Evolutionary conservation across 2,113 vertebrate genomes (phyloP), one percentile per base, ranked within the genome.

Genomic region (Toxostoma redivivum): DNA sequence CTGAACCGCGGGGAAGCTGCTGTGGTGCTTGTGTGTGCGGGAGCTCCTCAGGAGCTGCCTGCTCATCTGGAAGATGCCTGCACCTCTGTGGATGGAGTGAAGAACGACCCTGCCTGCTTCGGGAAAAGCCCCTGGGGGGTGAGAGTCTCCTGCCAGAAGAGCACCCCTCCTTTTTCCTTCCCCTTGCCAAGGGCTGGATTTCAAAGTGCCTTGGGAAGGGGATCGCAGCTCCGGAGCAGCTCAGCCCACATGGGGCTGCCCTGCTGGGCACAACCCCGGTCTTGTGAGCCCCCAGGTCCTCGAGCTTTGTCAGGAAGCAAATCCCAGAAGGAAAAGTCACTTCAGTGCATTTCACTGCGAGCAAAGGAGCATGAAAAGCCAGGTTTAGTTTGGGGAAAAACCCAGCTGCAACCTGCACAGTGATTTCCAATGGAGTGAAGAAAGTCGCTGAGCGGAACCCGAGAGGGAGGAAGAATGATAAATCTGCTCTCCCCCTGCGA

Each of bases 11-110:
- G 76, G 48, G 77, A 31, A 50, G 95, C 88, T 5, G 82, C 90
- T 81, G 9, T 0, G 4, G n/a, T 5, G 27, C 1, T 20, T 7
- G 58, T 4, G 48, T 12, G 25, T 15, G 65, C 4, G 5, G 15
- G 56, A 27, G 78, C 0, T 11, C 0, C 73, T 24, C 40, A 42
- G 40, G 40, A 42, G 40, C 40, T 42, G 40, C 15, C 40, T 42
- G 40, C 40, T 42, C 40, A 15, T 15, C 40, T 42, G 40, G 40
- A 42, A 67, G 57, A 72, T 53, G 85, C 71, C 69, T 15, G 28
- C n/a, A 5, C 33, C 79, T 4, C 4, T 25, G 22, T 5, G 4
- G 16, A 12, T 25, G 86, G 70, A 47, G 33, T 92, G 23, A 81
- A 8, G 2, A 21, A 50, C 40, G 40, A 2, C 35, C 30, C 82